A percentile compares a stretch with the other conserved stretches of the same genome.
Conservation (phyloP, 2,797 vertebrate genomes). For the Peromyscus attwateri region DNA sequence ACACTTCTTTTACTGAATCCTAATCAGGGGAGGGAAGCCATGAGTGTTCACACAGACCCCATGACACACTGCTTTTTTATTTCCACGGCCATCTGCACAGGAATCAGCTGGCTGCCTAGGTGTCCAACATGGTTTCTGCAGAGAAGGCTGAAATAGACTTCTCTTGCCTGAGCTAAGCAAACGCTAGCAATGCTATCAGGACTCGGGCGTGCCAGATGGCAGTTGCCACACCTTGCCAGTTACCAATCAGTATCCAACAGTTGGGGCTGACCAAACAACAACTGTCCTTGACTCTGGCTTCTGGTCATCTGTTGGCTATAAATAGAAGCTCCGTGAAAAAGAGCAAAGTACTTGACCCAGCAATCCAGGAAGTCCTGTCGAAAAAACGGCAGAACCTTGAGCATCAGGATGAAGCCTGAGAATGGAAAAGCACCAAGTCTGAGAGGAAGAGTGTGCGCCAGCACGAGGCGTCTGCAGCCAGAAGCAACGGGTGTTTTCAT, state of each 20-base stretch:
- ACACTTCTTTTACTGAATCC: not conserved
- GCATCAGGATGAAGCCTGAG: constrained; percentile 52
- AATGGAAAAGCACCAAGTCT: constrained; percentile 17
- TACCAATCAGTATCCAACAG: constrained; percentile 77
- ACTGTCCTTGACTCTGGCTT: constrained; percentile 71
- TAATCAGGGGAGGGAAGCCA: not conserved
- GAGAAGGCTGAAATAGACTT: not conserved
- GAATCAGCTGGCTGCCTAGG: not conserved
- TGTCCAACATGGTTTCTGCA: not conserved
- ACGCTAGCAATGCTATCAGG: not conserved
- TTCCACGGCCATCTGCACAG: constrained; percentile 8
- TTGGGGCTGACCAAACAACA: constrained; percentile 72
- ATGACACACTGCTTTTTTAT: constrained; percentile 13
- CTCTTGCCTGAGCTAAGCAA: constrained; percentile 47
- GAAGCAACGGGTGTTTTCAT: not conserved
- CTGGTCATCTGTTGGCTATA: constrained; percentile 72
- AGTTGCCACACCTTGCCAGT: constrained; percentile 71
- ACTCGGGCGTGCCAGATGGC: constrained; percentile 67
- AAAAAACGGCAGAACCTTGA: not conserved
- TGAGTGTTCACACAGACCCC: not conserved
- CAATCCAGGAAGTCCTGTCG: constrained; percentile 60
- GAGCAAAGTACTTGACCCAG: constrained; percentile 37
- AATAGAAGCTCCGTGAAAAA: constrained; percentile 72
- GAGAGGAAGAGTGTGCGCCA: not conserved
- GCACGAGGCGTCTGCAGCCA: not conserved